Evolutionary conservation across 2,888 invertebrate genomes (phyloP).

Genomic region (Drosophila austrosaltans): DNA sequence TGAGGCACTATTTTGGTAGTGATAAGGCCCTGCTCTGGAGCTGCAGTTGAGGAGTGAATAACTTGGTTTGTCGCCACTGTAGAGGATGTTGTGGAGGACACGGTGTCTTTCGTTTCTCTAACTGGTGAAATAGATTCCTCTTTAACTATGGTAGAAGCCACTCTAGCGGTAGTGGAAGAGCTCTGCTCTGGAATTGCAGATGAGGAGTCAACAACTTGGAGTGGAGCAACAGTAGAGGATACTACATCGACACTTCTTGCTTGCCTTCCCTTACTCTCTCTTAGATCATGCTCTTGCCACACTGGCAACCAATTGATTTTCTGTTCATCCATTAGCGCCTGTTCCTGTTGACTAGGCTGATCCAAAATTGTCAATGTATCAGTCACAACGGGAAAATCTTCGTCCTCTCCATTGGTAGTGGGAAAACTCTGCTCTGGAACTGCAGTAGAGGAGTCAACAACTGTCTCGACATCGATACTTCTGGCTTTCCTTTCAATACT

Average conservation of each 20-base stretch:
- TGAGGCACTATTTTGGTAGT: too few relatives aligned
- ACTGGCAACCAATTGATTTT: slow-evolving; percentile 57
- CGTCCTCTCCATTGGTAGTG: slow-evolving; percentile 2
- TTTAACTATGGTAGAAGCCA: not conserved
- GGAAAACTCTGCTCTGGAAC: too few relatives aligned
- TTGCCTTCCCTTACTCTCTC: slow-evolving; percentile 8
- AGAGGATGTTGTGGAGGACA: not conserved
- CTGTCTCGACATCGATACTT: not conserved
- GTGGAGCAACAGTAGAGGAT: not conserved
- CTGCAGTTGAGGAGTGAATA: too few relatives aligned
- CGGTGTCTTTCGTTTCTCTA: not conserved
- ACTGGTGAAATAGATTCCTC: slow-evolving; percentile 2
- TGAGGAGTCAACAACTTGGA: not conserved
- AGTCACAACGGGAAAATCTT: slow-evolving; percentile 8
- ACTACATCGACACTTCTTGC: not conserved
- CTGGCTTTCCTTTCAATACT: too few relatives aligned
- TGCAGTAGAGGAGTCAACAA: too few relatives aligned
- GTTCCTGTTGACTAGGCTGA: slow-evolving; percentile 36
- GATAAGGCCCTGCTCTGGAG: too few relatives aligned
- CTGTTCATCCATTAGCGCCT: slow-evolving; percentile 25
- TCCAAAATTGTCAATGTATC: slow-evolving; percentile 24
- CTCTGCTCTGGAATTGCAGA: not conserved
- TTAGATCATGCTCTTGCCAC: slow-evolving; percentile 31
- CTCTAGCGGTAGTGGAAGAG: not conserved
- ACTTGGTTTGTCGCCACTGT: too few relatives aligned